Evolutionary conservation across 2,113 vertebrate genomes (phyloP), one percentile per base, ranked within the genome.

Genomic region (Petromus typicus): DNA sequence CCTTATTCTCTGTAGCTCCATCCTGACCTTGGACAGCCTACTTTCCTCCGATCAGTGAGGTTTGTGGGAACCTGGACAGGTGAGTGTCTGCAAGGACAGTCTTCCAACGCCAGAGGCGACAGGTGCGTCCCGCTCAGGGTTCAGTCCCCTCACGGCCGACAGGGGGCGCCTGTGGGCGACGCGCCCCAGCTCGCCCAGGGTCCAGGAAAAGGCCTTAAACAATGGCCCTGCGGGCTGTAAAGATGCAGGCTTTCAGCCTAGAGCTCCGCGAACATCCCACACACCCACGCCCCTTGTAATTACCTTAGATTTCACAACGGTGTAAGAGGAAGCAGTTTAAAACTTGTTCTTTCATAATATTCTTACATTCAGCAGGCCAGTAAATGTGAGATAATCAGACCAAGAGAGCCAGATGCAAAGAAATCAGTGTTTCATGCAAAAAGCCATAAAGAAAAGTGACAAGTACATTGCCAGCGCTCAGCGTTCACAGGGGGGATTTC

Each of bases 311-410:
- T 96, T 91, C 56, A 85, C 43, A 82, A 69, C 5, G 59, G 23
- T 71, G 5, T 37, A 43, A 89, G 45, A 71, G 17, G 18, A 89
- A 91, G 59, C 61, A 69, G 75, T 71, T 91, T 82, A 86, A 80
- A 69, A 93, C 86, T 54, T 85, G 86, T 61, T 32, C 73, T 96
- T 89, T 95, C 43, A 57, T 40, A 63, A 80, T 73, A 88, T 54
- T 48, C 27, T 79, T 78, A 18, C 16, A 37, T 51, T 63, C 48
- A 71, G 54, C 91, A 93, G 80, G 37, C 37, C 66, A 93, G 82
- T 92, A 86, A 92, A 71, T 7, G 11, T 85, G 83, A 54, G 40
- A 79, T 81, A 85, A 81, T 43, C 17, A 82, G 73, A 89, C 27
- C 20, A 40, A 69, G 56, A 69, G 84, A 88, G 67, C 40, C 5